phyloP scores from a whole-genome alignment of 2,113 vertebrate genomes.

The Haplochromis vanheusdeni region DNA sequence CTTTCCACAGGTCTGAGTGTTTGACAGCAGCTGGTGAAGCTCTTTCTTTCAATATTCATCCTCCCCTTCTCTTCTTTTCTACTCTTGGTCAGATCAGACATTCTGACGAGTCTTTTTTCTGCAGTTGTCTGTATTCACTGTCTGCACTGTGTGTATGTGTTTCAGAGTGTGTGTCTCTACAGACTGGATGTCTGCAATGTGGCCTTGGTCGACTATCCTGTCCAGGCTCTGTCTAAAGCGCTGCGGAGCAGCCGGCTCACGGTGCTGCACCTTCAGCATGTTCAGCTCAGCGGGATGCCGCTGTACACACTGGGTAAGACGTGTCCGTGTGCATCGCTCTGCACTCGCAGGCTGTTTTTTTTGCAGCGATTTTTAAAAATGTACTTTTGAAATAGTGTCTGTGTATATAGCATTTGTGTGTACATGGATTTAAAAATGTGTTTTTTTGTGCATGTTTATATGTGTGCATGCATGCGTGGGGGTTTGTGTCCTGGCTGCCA shows the following conservation, averaged over 20 bases:
- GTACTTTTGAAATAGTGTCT: not conserved
- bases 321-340: not conserved
- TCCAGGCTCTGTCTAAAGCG: constrained; percentile 64
- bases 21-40: not conserved
- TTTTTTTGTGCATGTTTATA: not conserved
- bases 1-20: not conserved
- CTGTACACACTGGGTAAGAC: constrained; percentile 70
- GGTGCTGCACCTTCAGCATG: constrained; percentile 66
- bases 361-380: not conserved
- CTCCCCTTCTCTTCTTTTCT: not conserved
- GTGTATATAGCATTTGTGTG: not conserved
- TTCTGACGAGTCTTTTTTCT: not conserved
- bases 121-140: not conserved
- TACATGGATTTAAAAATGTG: not conserved
- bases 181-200: constrained; percentile 68
- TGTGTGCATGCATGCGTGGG: not conserved
- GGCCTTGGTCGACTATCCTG: constrained; percentile 54
- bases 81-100: not conserved
- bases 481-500: constrained; percentile 31
- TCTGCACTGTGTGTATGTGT: not conserved
- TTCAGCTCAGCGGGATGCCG: constrained; percentile 67
- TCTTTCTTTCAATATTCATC: not conserved
- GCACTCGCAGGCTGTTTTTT: not conserved
- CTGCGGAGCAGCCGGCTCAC: constrained; percentile 65
- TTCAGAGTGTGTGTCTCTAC: constrained; percentile 69